Conservation (phyloP, 1,140 invertebrate genomes). For the Rhyzopertha dominica region DNA sequence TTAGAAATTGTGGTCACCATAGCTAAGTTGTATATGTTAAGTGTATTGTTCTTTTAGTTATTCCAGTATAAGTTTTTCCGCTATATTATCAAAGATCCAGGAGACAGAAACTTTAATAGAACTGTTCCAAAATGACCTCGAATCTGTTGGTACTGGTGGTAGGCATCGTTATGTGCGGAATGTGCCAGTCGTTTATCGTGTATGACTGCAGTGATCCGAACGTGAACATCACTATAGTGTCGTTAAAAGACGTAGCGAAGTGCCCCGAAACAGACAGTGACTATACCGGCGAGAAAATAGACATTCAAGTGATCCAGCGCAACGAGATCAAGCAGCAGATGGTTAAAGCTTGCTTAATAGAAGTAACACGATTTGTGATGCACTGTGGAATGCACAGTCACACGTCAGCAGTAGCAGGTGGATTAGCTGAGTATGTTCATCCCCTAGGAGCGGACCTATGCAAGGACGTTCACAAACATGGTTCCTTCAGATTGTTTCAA, state of each 20-base stretch:
- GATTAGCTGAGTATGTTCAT: slow-evolving; percentile 6
- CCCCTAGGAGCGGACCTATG: slow-evolving; percentile 5
- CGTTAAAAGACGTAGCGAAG: slow-evolving; percentile 3
- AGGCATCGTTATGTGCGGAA: too few species aligned
- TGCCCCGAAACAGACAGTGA: slow-evolving; percentile 6
- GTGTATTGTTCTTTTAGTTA: too few species aligned
- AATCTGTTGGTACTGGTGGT: too few species aligned
- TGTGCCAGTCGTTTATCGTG: too few species aligned
- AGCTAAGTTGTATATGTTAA: too few species aligned
- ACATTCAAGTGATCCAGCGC: slow-evolving; percentile 1
- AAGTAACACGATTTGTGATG: slow-evolving; percentile 15
- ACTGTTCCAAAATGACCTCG: too few species aligned
- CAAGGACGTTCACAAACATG: slow-evolving; percentile 1
- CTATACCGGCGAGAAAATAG: neutral
- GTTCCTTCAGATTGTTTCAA: slow-evolving; percentile 10
- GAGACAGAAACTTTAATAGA: too few species aligned
- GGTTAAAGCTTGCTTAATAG: slow-evolving; percentile 14
- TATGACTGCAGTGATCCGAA: slow-evolving; percentile 10
- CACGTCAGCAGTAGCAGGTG: neutral
- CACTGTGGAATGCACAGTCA: slow-evolving; percentile 19
- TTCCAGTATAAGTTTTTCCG: neutral
- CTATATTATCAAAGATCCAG: neutral
- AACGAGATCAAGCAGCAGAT: neutral
- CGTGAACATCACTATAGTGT: too few species aligned
- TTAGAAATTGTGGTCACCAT: too few species aligned